Evolutionary conservation across 2,113 vertebrate genomes (phyloP).

Genomic region (Labeo catla): DNA sequence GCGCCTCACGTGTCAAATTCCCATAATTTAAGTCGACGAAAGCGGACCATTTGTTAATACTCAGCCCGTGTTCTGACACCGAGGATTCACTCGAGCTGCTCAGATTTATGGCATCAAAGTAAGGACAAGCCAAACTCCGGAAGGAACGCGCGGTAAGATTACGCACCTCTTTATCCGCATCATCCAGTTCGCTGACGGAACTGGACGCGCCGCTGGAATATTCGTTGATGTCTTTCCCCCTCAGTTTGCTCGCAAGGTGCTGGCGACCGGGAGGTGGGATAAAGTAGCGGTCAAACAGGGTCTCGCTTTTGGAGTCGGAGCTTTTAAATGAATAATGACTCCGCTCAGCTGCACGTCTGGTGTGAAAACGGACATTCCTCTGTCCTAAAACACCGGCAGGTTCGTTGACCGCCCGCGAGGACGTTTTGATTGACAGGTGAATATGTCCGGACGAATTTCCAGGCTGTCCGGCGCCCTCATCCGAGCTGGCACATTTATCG

Average conservation of each 20-base stretch:
- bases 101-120: constrained; percentile 89
- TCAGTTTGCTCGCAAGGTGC: constrained; percentile 84
- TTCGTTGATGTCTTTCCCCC: constrained; percentile 85
- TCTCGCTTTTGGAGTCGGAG: constrained; percentile 69
- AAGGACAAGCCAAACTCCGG: constrained; percentile 93
- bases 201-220: constrained; percentile 94
- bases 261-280: constrained; percentile 87
- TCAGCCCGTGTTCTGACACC: constrained; percentile 82
- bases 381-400: constrained; percentile 74
- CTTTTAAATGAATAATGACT: constrained; percentile 80
- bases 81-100: constrained; percentile 91
- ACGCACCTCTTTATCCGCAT: constrained; percentile 96
- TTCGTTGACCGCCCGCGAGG: constrained; percentile 85
- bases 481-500: constrained; percentile 79
- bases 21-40: constrained; percentile 90
- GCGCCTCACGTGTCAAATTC: constrained; percentile 68
- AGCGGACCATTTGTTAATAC: constrained; percentile 89
- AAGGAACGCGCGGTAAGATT: constrained; percentile 94
- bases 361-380: constrained; percentile 70
- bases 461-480: constrained; percentile 74
- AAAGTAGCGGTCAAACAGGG: constrained; percentile 72
- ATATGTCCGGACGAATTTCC: constrained; percentile 78
- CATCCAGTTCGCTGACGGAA: constrained; percentile 94
- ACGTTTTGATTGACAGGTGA: constrained; percentile 87
- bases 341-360: constrained; percentile 84